Conservation (phyloP, 2,113 vertebrate species). For the Grallaria varia region DNA sequence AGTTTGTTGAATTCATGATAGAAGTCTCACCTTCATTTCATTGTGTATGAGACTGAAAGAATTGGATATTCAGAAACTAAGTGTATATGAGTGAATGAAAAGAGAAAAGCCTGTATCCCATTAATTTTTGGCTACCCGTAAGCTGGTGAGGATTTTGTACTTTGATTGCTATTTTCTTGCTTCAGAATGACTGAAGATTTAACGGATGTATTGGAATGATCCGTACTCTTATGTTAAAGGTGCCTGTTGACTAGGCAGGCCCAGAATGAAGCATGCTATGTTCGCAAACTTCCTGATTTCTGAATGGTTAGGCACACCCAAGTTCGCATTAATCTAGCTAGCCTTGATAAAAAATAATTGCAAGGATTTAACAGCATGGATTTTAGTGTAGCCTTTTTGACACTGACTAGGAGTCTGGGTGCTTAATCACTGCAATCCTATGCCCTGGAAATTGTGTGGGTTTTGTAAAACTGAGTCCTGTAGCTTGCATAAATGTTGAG, state of each 20-base stretch:
- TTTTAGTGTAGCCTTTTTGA: background rate
- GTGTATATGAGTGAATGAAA: background rate
- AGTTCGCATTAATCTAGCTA: background rate
- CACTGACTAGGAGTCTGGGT: background rate
- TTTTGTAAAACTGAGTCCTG: background rate
- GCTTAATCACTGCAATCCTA: background rate
- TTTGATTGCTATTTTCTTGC: background rate
- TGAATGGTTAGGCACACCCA: background rate
- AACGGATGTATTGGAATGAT: background rate
- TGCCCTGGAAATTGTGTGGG: background rate
- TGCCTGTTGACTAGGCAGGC: background rate
- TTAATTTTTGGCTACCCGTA: background rate
- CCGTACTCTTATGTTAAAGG: background rate
- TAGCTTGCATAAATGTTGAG: background rate
- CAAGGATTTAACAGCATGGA: background rate
- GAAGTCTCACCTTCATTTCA: background rate
- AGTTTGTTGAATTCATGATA: background rate
- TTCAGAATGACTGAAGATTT: background rate
- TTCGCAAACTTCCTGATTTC: background rate
- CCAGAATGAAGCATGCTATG: background rate
- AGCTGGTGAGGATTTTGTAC: background rate
- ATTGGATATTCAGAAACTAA: background rate
- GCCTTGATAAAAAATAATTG: background rate
- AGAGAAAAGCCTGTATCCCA: background rate
- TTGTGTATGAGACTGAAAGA: background rate